Percentiles rank a stretch among this genome's conserved stretches.
These are phyloP conservation scores for Heliconius nattereri DNA, from an alignment of 1,140 invertebrate genomes.

Conservation along the genomic window DNA sequence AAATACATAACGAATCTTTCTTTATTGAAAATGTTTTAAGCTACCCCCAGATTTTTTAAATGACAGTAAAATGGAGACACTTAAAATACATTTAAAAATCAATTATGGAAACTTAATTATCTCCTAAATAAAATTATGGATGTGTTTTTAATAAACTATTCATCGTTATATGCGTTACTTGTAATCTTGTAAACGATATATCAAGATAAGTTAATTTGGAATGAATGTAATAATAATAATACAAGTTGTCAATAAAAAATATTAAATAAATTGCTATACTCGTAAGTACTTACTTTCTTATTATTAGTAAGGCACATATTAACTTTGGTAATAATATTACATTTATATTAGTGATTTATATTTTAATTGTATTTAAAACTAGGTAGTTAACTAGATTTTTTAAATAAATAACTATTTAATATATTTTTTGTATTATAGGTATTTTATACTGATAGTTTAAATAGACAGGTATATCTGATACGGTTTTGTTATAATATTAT, in stretches of 20 bases:
- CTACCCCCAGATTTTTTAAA: no score
- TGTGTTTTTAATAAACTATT: background rate
- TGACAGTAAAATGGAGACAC: no score
- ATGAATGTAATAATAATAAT: background rate
- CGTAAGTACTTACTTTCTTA: slow-evolving; percentile 40
- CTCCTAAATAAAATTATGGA: background rate
- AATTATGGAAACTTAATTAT: background rate
- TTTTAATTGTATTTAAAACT: slow-evolving; percentile 20
- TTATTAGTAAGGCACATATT: slow-evolving; percentile 63
- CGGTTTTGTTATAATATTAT: background rate
- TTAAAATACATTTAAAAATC: no score
- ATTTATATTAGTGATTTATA: slow-evolving; percentile 28
- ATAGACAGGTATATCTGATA: background rate
- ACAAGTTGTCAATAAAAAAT: background rate
- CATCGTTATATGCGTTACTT: no score
- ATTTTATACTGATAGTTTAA: background rate
- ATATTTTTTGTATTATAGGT: background rate
- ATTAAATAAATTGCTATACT: background rate
- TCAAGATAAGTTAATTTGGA: background rate
- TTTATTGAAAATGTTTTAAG: background rate
- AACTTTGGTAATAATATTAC: slow-evolving; percentile 56
- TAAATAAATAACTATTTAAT: slow-evolving; percentile 6
- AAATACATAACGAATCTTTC: background rate
- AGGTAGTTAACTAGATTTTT: background rate
- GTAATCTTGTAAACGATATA: background rate